Conservation (phyloP, 2,888 invertebrate genomes). For the Drepana falcataria region DNA sequence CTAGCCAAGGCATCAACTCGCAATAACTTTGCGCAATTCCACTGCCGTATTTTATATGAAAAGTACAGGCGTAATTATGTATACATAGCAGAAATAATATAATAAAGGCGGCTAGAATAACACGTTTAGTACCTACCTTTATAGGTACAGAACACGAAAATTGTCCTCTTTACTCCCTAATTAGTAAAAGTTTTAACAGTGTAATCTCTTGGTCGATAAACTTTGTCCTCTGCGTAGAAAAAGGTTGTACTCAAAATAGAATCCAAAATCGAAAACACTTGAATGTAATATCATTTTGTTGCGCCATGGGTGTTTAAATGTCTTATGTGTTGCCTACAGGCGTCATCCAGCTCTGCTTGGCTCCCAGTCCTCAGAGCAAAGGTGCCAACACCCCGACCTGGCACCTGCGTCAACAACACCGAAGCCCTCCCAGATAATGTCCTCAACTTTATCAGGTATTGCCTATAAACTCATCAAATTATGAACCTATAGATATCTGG, state of each 20-base stretch:
- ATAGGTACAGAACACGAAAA: neutral
- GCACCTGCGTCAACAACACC: conserved; percentile 82
- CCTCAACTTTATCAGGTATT: conserved; percentile 83
- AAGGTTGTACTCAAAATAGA: no score
- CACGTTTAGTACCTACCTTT: neutral
- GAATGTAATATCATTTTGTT: no score
- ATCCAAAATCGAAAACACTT: no score
- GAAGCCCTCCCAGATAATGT: conserved; percentile 81
- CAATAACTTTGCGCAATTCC: neutral
- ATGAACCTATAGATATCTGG: neutral
- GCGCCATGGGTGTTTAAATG: neutral
- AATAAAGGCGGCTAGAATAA: neutral
- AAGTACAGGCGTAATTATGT: neutral
- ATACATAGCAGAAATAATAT: neutral
- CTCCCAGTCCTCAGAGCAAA: conserved; percentile 81
- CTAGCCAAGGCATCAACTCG: neutral
- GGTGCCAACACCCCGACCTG: conserved; percentile 82
- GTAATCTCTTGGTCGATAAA: neutral
- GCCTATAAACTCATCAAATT: neutral
- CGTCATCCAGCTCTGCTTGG: conserved; percentile 83
- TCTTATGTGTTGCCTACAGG: conserved; percentile 41
- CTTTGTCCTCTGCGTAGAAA: neutral
- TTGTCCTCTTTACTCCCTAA: neutral
- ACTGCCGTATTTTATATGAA: neutral
- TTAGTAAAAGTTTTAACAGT: neutral